Evolutionary conservation across 2,888 invertebrate genomes (phyloP), one percentile per base, ranked within the genome.

Genomic region (Hypsopygia costalis): DNA sequence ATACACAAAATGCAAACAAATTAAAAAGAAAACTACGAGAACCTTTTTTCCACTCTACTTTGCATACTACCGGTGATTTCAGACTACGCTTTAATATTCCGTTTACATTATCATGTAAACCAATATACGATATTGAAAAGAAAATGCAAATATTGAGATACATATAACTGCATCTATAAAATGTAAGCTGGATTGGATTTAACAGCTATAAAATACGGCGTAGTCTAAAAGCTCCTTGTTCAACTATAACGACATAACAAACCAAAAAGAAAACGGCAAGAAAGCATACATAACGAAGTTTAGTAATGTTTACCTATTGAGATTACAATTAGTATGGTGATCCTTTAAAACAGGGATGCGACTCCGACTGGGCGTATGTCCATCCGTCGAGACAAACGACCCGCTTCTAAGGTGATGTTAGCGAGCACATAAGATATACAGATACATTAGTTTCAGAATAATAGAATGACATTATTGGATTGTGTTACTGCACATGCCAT

Each of bases 331-430:
- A 87, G 81, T 81, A 77, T 72, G 79, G 63, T 83, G 82, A 60
- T 87, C 87, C 86, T 85, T 88, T 66, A 80, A 75, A 59, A 88
- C 80, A 50, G 88, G 88, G 55, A 88, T 88, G 69, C 87, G 88
- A 75, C 88, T 88, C 58, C 83, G 70, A 65, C 86, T 75, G 53
- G 87, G 87, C 43, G 88, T 87, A 72, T 85, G 85, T 70, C 85
- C 87, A 22, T 88, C 88, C 62, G 78, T 80, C 45, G 85, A 87
- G 58, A 80, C 85, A 75, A 88, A 87, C 67, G 88, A 88, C 65
- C 88, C 87, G 71, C 88, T 87, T 81, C 88, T 88, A 77, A 56
- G 73, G 62, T 62, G 75, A 65, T 69, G 80, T 86, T 87, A 87
- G 87, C 83, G 74, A 81, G 78, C 74, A 78, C 67, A 81, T 65